A percentile compares a stretch with the other conserved stretches of the same genome.
Evolutionary conservation across 2,888 invertebrate species (phyloP).

Genomic region (Chromoteleia sp.): DNA sequence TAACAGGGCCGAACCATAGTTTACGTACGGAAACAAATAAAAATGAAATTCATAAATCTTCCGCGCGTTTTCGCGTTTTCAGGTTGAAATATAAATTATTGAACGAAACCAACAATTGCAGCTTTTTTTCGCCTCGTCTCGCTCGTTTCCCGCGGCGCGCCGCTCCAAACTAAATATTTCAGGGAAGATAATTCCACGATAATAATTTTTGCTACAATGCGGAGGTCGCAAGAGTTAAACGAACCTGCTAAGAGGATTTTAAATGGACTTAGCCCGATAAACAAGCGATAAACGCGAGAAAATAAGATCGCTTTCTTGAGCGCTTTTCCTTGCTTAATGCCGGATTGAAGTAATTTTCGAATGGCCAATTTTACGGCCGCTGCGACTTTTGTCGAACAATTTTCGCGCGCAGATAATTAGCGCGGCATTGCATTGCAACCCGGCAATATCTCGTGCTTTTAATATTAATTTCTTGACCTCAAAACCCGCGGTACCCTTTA

Average conservation of each 20-base stretch:
- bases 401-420: conserved; percentile 28
- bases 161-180: conserved; percentile 12
- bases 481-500: not conserved
- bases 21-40: conserved; percentile 13
- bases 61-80: not conserved
- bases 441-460: not conserved
- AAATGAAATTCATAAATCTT: conserved; percentile 6
- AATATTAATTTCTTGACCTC: conserved; percentile 2
- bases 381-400: conserved; percentile 23
- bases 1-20: not conserved
- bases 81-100: conserved; percentile 3
- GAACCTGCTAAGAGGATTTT: conserved; percentile 50
- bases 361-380: conserved; percentile 13
- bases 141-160: too few relatives aligned
- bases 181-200: conserved; percentile 9
- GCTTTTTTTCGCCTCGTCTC: too few relatives aligned
- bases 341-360: conserved; percentile 27
- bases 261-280: conserved; percentile 39
- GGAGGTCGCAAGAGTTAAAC: conserved; percentile 20
- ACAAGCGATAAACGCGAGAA: conserved; percentile 34
- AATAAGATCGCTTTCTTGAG: conserved; percentile 45
- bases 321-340: conserved; percentile 25
- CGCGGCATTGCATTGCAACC: not conserved
- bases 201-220: conserved; percentile 17
- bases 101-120: not conserved